A percentile compares a stretch with the other conserved stretches of the same genome.
These are phyloP conservation scores for Acrocyrtus sp. DNA, from an alignment of 2,888 invertebrate species.

Conservation along the genomic window DNA sequence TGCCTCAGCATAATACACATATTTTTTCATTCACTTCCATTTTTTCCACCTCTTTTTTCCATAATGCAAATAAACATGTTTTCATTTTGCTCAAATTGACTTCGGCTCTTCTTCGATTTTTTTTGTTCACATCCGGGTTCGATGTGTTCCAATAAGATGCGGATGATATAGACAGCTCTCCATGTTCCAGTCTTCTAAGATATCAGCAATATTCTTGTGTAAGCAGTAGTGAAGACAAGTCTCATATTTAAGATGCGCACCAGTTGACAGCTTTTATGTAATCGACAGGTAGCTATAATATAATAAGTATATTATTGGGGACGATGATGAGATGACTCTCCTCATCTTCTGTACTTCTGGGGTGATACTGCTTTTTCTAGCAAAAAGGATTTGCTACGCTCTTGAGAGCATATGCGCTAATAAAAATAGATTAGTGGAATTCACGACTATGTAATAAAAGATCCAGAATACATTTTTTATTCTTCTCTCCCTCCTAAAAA, in stretches of 20 bases:
- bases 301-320: neutral
- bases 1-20: conserved; percentile 2
- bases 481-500: too few species aligned
- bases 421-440: too few species aligned
- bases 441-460: too few species aligned
- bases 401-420: too few species aligned
- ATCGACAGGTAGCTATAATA: conserved; percentile 34
- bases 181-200: neutral
- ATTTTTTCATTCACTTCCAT: neutral
- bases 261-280: conserved; percentile 40
- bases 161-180: neutral
- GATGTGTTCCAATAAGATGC: conserved; percentile 14
- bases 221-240: neutral
- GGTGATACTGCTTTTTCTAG: too few species aligned
- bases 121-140: conserved; percentile 33
- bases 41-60: conserved; percentile 8
- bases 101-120: conserved; percentile 8
- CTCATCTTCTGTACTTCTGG: too few species aligned
- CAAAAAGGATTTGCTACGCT: too few species aligned
- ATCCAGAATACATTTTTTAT: too few species aligned
- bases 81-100: conserved; percentile 17
- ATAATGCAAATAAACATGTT: conserved; percentile 17
- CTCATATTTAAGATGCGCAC: conserved; percentile 37
- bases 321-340: conserved; percentile 5
- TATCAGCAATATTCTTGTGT: neutral